Percentiles rank a stretch among this genome's conserved stretches.
Conservation (phyloP, 2,888 invertebrate species). For the Stegana nigrithorax region DNA sequence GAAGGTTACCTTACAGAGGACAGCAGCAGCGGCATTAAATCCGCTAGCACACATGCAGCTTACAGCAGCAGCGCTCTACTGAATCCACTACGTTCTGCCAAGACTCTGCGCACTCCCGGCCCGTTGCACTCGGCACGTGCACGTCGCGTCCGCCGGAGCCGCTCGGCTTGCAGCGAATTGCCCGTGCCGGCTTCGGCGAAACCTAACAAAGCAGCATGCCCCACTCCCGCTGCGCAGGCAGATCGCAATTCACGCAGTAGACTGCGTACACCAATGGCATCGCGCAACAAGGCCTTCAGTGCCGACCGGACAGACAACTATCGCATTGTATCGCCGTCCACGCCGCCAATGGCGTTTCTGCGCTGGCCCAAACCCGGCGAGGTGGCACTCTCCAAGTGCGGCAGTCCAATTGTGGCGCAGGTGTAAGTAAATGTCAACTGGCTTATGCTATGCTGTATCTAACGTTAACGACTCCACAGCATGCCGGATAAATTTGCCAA, state of each 20-base stretch:
- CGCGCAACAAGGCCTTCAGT: constrained; percentile 62
- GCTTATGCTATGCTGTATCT: constrained; percentile 9
- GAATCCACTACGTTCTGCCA: constrained; percentile 32
- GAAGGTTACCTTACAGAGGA: constrained; percentile 69
- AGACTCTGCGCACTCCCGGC: constrained; percentile 57
- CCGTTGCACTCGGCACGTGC: constrained; percentile 65
- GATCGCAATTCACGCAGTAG: constrained; percentile 58
- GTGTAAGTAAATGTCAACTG: constrained; percentile 53
- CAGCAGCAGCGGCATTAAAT: constrained; percentile 44
- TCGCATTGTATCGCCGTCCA: constrained; percentile 31
- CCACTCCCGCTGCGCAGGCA: constrained; percentile 11
- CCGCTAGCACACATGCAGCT: constrained; percentile 17
- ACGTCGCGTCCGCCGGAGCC: constrained; percentile 63
- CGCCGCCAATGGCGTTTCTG: constrained; percentile 63
- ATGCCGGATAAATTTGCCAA: constrained; percentile 65
- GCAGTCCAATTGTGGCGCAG: constrained; percentile 66
- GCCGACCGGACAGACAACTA: constrained; percentile 62
- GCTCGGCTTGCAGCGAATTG: constrained; percentile 55
- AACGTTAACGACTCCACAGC: constrained; percentile 33
- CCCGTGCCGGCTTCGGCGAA: constrained; percentile 32
- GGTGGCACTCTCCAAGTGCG: constrained; percentile 64
- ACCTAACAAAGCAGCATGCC: no score
- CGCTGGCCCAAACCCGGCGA: constrained; percentile 68
- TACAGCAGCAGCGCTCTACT: constrained; percentile 33
- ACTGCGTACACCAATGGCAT: constrained; percentile 59